Base-by-base conservation (phyloP, 2,888 invertebrate genomes). In the Phania funesta region DNA sequence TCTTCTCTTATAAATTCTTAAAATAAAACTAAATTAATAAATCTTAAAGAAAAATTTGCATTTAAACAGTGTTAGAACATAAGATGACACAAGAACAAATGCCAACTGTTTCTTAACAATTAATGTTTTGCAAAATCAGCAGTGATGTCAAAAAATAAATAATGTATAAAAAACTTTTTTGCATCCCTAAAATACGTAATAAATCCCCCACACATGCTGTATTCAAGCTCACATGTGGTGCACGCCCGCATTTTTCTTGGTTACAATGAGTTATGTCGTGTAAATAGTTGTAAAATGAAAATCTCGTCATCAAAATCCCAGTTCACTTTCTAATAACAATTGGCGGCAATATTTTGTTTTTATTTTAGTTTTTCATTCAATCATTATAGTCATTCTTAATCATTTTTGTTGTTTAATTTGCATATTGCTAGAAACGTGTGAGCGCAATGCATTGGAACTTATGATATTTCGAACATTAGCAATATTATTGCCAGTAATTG, bases 201-300 rank as follows among this genome's bases (percentile, higher is more conserved):
- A 26, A 11, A n/a, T 74, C 26, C 46, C n/a, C n/a, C 54, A 29
- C 65, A 62, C 44, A 73, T 41, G 52, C 11, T 46, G 9, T 20
- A 22, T 7, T 60, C 8, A 64, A 24, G 32, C 18, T 56, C 13
- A 1, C 62, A 70, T 70, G 64, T 44, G 64, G 74, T 35, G 24
- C 70, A 52, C 52, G 26, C 58, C 46, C 20, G 35, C 2, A 22
- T 38, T 65, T 48, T 75, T 58, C 9, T 4, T 38, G 35, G 9
- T 68, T 11, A 11, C 16, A 50, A 35, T 54, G 46, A 26, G 32
- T 35, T 71, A 41, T 81, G 71, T 76, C 71, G 70, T 75, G 13
- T 48, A 65, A 46, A 70, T 64, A 56, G 64, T 65, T 80, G 76
- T 76, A 71, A 80, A 76, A 76, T 67, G 32, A 67, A 52, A 48